These are phyloP conservation scores for Chrysolina haemoptera DNA, from an alignment of 2,888 invertebrate species.

Conservation along the genomic window DNA sequence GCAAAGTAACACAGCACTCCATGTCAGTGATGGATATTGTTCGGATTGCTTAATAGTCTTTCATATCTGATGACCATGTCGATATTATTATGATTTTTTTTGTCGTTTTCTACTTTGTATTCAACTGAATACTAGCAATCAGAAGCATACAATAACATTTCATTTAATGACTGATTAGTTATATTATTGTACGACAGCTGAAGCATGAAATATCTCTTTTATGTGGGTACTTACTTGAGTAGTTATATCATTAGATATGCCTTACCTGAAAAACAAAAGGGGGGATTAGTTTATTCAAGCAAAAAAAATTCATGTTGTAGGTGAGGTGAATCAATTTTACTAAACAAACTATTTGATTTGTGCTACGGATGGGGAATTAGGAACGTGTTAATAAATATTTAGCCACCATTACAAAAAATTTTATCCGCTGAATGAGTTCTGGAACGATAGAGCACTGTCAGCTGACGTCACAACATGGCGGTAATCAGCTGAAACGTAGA, in stretches of 20 bases:
- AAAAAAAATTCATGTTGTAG: too few species aligned
- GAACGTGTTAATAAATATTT: too few species aligned
- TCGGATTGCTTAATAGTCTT: not conserved
- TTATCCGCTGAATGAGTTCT: too few species aligned
- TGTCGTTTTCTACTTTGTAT: not conserved
- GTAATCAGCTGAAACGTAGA: too few species aligned
- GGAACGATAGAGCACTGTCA: too few species aligned
- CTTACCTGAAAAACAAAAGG: slow-evolving; percentile 7
- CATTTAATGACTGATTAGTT: not conserved
- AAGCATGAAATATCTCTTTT: not conserved
- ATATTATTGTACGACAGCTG: not conserved
- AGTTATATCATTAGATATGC: slow-evolving; percentile 3
- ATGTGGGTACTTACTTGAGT: slow-evolving; percentile 9
- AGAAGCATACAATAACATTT: slow-evolving; percentile 12
- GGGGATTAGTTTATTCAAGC: not conserved
- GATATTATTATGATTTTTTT: not conserved
- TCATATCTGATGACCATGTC: not conserved
- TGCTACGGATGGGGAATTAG: too few species aligned
- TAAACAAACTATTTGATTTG: too few species aligned
- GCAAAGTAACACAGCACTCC: not conserved
- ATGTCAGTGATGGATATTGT: not conserved
- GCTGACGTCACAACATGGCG: too few species aligned
- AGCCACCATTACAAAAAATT: too few species aligned
- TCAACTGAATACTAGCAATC: slow-evolving; percentile 2
- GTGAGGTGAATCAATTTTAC: too few species aligned